phyloP scores from a whole-genome alignment of 2,113 vertebrate species.

The Paramormyrops kingsleyae region DNA sequence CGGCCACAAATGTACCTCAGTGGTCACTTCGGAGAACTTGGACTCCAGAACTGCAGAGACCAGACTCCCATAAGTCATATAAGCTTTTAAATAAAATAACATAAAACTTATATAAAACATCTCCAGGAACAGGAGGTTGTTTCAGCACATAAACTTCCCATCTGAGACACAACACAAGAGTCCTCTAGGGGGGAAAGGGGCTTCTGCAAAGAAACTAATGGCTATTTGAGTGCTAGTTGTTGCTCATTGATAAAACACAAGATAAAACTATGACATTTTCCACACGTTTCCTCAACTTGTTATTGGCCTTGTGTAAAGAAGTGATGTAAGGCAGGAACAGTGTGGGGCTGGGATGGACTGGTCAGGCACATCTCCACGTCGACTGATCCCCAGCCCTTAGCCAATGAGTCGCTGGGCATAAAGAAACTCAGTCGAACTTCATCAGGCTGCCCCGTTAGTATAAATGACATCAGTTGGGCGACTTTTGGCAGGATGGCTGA shows the following conservation, averaged over 20 bases:
- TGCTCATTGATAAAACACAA: not conserved
- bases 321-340: not conserved
- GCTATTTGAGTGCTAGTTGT: not conserved
- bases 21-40: not conserved
- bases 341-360: not conserved
- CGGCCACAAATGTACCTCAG: not conserved
- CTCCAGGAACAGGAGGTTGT: not conserved
- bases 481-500: not conserved
- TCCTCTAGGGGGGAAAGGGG: not conserved
- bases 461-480: not conserved
- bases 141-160: not conserved
- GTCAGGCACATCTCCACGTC: not conserved
- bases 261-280: not conserved
- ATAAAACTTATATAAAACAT: not conserved
- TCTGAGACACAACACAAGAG: not conserved
- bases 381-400: not conserved
- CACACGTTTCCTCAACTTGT: not conserved
- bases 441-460: not conserved
- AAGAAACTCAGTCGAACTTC: not conserved
- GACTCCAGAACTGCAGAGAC: not conserved
- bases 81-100: not conserved
- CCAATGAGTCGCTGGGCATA: not conserved
- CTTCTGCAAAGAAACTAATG: not conserved
- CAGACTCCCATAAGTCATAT: not conserved
- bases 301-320: not conserved